A percentile compares a stretch with the other conserved stretches of the same genome.
phyloP scores from a whole-genome alignment of 2,113 vertebrate species.

The Balaeniceps rex region DNA sequence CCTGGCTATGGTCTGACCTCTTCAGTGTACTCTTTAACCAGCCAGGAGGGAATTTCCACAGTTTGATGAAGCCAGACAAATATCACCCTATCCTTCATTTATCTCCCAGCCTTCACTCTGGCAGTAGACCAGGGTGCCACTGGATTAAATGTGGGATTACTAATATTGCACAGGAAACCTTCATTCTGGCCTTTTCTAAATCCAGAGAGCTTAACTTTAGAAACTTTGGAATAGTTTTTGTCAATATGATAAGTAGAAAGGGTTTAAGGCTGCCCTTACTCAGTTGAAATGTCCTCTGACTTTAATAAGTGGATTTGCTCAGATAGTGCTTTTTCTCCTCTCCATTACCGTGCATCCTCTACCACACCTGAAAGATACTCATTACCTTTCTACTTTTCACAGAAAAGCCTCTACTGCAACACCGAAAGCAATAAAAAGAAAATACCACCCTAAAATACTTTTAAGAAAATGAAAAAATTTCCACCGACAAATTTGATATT shows the following conservation, averaged over 20 bases:
- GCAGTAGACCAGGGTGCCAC: not conserved
- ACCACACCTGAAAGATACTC: not conserved
- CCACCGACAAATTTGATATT: not conserved
- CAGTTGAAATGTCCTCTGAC: not conserved
- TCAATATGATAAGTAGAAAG: not conserved
- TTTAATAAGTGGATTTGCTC: not conserved
- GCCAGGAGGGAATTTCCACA: not conserved
- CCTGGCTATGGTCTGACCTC: not conserved
- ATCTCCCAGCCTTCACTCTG: not conserved
- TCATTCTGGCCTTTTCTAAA: not conserved
- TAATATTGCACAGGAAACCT: not conserved
- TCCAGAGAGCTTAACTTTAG: not conserved
- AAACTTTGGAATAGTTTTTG: not conserved
- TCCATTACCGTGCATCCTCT: not conserved
- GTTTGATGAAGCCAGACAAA: not conserved
- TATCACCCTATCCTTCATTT: not conserved
- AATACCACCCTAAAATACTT: not conserved
- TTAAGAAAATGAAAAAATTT: not conserved
- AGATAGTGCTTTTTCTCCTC: not conserved
- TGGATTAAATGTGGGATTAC: not conserved
- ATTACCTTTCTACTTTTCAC: not conserved
- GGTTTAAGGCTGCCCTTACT: not conserved
- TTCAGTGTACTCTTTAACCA: not conserved
- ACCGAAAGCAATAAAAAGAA: not conserved
- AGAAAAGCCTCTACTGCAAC: not conserved